phyloP scores from a whole-genome alignment of 2,797 vertebrate species.

The Leptatherina wallacei region DNA sequence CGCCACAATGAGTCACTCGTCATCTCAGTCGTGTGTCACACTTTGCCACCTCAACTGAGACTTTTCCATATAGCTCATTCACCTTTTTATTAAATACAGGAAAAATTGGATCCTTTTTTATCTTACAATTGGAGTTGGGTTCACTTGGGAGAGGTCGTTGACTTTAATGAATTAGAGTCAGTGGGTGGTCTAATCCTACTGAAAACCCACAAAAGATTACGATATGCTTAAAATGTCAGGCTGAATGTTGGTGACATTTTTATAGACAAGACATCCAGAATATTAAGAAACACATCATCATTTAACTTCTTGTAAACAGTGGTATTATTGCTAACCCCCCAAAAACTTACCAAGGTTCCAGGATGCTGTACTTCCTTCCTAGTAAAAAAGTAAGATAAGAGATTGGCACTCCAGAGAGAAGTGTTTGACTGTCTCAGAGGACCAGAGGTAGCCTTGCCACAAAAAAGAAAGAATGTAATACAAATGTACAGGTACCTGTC shows the following conservation, averaged over 20 bases:
- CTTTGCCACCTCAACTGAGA: slow-evolving; percentile 25
- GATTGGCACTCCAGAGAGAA: not conserved
- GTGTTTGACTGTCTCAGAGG: slow-evolving; percentile 8
- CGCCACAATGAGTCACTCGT: slow-evolving; percentile 56
- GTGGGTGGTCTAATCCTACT: not conserved
- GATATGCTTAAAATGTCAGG: slow-evolving; percentile 6
- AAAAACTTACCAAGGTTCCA: slow-evolving; percentile 7
- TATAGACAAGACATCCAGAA: not conserved
- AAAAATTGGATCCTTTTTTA: not conserved
- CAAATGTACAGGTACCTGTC: slow-evolving; percentile 3
- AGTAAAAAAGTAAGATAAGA: not conserved
- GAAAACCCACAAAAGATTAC: not conserved
- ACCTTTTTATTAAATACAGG: slow-evolving; percentile 6
- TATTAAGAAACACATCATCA: slow-evolving; percentile 2
- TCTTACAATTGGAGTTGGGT: not conserved
- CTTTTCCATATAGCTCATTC: slow-evolving; percentile 31
- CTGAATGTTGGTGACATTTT: not conserved
- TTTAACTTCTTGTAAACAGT: slow-evolving; percentile 26
- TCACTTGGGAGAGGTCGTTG: not conserved
- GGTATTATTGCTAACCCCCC: not conserved
- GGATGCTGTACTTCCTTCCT: not conserved
- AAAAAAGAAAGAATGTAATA: not conserved
- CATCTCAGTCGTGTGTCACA: slow-evolving; percentile 32
- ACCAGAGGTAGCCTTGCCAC: not conserved
- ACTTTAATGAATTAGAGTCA: not conserved